Percentiles rank a stretch among this genome's conserved stretches.
Evolutionary conservation across 2,113 vertebrate species (phyloP).

Genomic region (Morone chrysops): DNA sequence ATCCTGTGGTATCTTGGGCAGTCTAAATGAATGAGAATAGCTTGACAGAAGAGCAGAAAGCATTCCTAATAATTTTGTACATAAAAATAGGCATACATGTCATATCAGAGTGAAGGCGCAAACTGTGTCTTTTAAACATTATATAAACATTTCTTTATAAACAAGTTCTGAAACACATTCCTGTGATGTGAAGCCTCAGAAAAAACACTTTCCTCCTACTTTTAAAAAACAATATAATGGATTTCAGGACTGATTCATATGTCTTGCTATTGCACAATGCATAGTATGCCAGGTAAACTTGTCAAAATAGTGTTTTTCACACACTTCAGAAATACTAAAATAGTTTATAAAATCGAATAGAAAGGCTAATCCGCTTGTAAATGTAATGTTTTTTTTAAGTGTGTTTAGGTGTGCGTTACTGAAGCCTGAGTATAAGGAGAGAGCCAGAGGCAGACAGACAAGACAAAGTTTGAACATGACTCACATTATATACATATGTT

Average conservation of each 20-base stretch:
- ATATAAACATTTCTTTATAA: not conserved
- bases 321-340: not conserved
- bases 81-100: not conserved
- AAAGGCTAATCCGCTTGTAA: not conserved
- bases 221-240: not conserved
- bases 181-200: not conserved
- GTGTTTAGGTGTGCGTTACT: constrained; percentile 10
- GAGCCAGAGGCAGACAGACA: constrained; percentile 15
- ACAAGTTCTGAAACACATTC: not conserved
- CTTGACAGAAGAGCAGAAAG: not conserved
- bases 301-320: not conserved
- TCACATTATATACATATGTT: constrained; percentile 57
- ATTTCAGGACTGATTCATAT: not conserved
- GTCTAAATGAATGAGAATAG: not conserved
- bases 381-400: not conserved
- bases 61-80: not conserved
- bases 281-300: not conserved
- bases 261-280: not conserved
- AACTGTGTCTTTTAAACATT: not conserved
- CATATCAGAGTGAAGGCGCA: not conserved
- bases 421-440: constrained; percentile 2
- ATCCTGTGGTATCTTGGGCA: not conserved
- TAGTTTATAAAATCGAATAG: not conserved
- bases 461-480: constrained; percentile 48
- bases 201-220: not conserved